Base-by-base conservation (phyloP, 30 jellyfish, hydroid and myxozoan genomes). In the Chrysaora quinquecirrha region DNA sequence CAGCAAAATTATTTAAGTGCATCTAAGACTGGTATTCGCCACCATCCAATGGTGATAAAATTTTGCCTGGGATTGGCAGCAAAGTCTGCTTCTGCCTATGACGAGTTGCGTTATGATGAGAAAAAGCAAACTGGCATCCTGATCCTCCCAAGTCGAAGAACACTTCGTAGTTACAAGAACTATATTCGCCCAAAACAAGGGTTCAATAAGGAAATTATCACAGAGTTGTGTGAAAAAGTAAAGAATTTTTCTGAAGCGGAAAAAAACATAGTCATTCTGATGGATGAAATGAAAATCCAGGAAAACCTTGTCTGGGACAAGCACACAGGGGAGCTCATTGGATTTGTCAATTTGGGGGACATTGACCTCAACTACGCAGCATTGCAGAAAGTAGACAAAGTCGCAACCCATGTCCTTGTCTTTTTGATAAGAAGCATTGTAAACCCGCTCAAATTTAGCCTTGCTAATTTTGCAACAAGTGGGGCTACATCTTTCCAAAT, bases 371-470 rank as follows among this genome's bases (percentile, higher is more conserved):
- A 38, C 54, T 6, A 38, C 11, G 54, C 54, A 3, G 6, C 11
- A 6, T 14, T 38, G 6, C 11, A 38, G 14, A 38, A 38, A 14
- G 54, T 3, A 38, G 14, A 38, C 54, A 38, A 6, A 14, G 11
- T 38, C 14, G 54, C 54, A 3, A 38, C 54, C 6, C 54, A 38
- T 38, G 54, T 14, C 6, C 54, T 38, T 38, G 6, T 38, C 11
- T 38, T 38, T 38, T 38, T 3, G 11, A 38, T 38, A 6, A 38
- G 54, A 38, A 14, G 54, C 54, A 3, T 38, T 27, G 48, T 61
- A 19, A 86, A 61, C 71, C 96, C 94, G 24, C 54, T 38, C 14
- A 6, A 14, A 3, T 38, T 38, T 38, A 6, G 11, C 6, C 14
- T 38, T 6, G 54, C 54, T 3, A 3, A 38, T 38, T 38, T 38